Evolutionary conservation across 2,797 vertebrate species (phyloP), one percentile per base, ranked within the genome.

Genomic region (Odontamblyopus rebecca): DNA sequence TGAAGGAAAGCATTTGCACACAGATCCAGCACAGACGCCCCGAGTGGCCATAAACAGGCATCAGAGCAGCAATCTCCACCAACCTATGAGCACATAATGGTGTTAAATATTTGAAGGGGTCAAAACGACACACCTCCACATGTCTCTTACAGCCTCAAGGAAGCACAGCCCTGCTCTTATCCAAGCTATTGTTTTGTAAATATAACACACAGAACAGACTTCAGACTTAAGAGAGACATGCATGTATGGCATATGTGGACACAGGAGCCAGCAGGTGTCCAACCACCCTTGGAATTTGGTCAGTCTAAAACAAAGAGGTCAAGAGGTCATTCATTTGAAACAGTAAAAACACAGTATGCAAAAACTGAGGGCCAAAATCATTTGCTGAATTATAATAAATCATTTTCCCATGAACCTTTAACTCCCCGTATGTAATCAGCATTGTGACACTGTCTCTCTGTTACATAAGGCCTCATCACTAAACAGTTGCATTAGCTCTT

Each of bases 51-150:
- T 82, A 68, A 81, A 27, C 61, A 44, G 78, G 56, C 72, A 77
- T 85, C 78, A 86, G 71, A 68, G 53, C n/a, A 67, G 59, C 76
- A 72, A 78, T 77, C 80, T 75, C 73, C 54, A 69, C 68, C 69
- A 79, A 71, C 73, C 68, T 67, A 67, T 12, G 50, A 69, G 71
- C 72, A 76, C 67, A 81, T 41, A 66, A 70, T 68, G 70, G 44
- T 78, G 56, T 78, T 76, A 72, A 82, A 81, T 84, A 82, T 82
- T 67, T 78, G 44, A 84, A 82, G 75, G 85, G 78, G 76, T 77
- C 76, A 81, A 70, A 85, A 74, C 69, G 71, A 67, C 48, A 51
- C 72, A 60, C 71, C 59, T 68, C 68, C 74, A 53, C 61, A 44
- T 41, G 61, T 12, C 62, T 64, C 23, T 44, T 64, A 44, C 23